Base-by-base conservation (phyloP, 2,888 invertebrate species). In the Galeruca laticollis region DNA sequence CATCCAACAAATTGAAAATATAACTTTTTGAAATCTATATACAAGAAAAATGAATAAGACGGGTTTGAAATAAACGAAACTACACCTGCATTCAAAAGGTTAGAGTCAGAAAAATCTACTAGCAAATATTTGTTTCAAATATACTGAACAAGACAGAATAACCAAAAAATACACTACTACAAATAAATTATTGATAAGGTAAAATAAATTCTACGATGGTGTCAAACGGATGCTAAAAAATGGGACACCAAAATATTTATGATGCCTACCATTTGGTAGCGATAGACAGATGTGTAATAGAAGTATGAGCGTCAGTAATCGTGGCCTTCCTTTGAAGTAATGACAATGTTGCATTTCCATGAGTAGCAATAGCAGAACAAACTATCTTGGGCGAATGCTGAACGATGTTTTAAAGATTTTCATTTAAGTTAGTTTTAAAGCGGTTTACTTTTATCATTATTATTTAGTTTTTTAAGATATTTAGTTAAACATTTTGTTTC, bases 251-350 rank as follows among this genome's bases (percentile, higher is more conserved):
- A 74, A 64, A 68, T 71, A 59, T 65, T 59, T 69, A 51, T 67
- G 68, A 73, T 73, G 78, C 83, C 78, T 86, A 86, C 86, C 86
- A 81, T 85, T 84, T 81, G 86, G 86, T 83, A 86, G 83, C 82
- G 83, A 84, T 81, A 86, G 82, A 83, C 84, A 85, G 84, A 85
- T 83, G 84, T 85, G 84, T 80, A 85, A 84, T 79, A 85, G 82
- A 79, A 86, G 82, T 82, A 85, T 81, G 82, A 85, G 82, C 81
- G 84, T 83, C 82, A 85, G 78, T 76, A 84, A 84, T 82, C 84
- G 80, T 79, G 82, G 83, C 77, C 84, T 83, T 81, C 82, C 82
- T 80, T 84, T 80, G 82, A 83, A 83, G 72, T 75, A 70, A 78
- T 81, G 83, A 83, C 84, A 84, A 83, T 83, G 83, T 83, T 83